These are phyloP conservation scores for Xylota sylvarum DNA, from an alignment of 2,888 invertebrate species.

Conservation along the genomic window DNA sequence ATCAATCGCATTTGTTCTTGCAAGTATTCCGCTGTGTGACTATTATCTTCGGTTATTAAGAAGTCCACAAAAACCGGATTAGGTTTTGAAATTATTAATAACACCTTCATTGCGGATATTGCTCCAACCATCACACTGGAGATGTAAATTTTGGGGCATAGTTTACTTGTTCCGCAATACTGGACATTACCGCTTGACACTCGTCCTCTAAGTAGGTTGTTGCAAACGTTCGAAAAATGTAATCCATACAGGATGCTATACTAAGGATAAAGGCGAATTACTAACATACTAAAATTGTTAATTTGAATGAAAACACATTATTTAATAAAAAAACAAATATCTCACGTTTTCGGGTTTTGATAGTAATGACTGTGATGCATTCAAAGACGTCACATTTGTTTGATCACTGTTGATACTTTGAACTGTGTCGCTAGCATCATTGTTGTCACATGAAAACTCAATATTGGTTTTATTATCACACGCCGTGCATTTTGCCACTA, in stretches of 20 bases:
- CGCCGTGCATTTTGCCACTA: too few relatives aligned
- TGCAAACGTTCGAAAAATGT: neutral
- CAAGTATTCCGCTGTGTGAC: constrained; percentile 6
- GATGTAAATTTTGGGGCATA: constrained; percentile 9
- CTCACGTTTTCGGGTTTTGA: constrained; percentile 12
- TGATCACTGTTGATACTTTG: neutral
- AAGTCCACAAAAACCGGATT: constrained; percentile 12
- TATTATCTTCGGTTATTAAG: constrained; percentile 25
- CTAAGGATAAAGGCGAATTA: constrained; percentile 13
- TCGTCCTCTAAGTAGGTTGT: constrained; percentile 10
- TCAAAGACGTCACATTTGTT: neutral
- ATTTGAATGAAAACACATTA: neutral
- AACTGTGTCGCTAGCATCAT: neutral
- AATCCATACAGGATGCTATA: constrained; percentile 10
- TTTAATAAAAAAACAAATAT: constrained; percentile 16
- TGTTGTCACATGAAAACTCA: too few relatives aligned
- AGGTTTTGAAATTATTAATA: constrained; percentile 10
- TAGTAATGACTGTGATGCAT: too few relatives aligned
- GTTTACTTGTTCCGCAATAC: neutral
- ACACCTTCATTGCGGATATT: constrained; percentile 3
- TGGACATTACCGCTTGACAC: neutral
- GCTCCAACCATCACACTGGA: constrained; percentile 5
- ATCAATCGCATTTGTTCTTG: constrained; percentile 9
- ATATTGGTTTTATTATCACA: too few relatives aligned
- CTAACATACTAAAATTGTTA: constrained; percentile 8